A percentile compares a stretch with the other conserved stretches of the same genome.
These are phyloP conservation scores for Ailurus styani DNA, from an alignment of 2,113 vertebrate species.

Conservation along the genomic window DNA sequence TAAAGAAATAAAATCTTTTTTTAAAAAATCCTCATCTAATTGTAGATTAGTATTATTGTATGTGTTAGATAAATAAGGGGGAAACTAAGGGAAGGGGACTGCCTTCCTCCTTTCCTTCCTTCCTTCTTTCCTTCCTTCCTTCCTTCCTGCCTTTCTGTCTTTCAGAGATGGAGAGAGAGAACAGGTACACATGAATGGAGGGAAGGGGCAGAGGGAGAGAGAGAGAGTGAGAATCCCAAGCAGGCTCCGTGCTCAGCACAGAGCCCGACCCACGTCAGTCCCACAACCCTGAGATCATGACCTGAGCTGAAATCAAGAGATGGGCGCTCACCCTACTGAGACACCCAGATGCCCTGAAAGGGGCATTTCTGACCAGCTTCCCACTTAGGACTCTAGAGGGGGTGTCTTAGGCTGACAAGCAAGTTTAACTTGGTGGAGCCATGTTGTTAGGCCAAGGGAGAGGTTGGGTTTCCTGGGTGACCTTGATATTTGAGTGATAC, in stretches of 20 bases:
- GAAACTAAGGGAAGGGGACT: background rate
- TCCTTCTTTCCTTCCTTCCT: background rate
- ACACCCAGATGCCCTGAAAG: background rate
- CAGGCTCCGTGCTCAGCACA: background rate
- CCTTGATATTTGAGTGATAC: background rate
- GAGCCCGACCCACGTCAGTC: background rate
- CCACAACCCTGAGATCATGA: background rate
- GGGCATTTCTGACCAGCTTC: background rate
- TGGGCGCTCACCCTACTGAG: background rate
- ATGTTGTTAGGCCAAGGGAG: background rate
- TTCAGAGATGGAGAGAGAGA: background rate
- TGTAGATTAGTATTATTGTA: background rate
- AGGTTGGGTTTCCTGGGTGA: background rate
- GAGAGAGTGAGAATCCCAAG: background rate
- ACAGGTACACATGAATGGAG: background rate
- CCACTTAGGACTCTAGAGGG: background rate
- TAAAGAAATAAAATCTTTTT: too few species aligned
- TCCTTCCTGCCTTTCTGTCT: background rate
- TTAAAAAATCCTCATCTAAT: background rate
- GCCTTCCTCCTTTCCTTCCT: too few species aligned
- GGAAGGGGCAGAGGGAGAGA: background rate
- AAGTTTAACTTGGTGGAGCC: background rate
- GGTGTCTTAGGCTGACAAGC: background rate
- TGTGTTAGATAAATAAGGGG: background rate
- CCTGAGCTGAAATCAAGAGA: background rate